These are phyloP conservation scores for Zapus hudsonius DNA, from an alignment of 2,113 vertebrate genomes.

Conservation along the genomic window DNA sequence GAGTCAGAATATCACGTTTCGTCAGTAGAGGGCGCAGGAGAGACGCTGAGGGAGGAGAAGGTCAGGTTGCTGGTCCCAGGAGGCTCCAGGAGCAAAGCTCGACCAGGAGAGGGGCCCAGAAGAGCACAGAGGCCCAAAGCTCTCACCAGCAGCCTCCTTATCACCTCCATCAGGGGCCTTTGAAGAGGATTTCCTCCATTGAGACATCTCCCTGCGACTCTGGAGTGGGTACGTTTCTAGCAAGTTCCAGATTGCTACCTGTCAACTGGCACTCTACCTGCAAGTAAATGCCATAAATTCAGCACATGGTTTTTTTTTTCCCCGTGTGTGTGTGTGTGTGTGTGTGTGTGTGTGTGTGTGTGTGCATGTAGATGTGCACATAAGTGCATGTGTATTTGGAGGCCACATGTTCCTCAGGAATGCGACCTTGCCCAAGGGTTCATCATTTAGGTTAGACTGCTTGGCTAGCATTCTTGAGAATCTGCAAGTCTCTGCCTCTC, in stretches of 20 bases:
- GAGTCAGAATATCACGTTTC: not conserved
- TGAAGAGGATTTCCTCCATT: not conserved
- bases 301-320: too few relatives aligned
- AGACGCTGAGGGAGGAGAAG: not conserved
- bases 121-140: accelerated
- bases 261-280: not conserved
- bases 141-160: accelerated
- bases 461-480: too few relatives aligned
- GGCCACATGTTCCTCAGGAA: too few relatives aligned
- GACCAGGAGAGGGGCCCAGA: not conserved
- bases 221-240: not conserved
- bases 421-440: too few relatives aligned
- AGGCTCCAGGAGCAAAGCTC: accelerated
- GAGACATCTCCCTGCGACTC: not conserved
- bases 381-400: too few relatives aligned
- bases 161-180: not conserved
- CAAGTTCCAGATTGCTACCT: not conserved
- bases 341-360: too few relatives aligned
- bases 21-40: not conserved
- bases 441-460: too few relatives aligned
- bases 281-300: not conserved
- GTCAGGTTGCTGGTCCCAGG: accelerated
- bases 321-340: too few relatives aligned
- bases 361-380: too few relatives aligned
- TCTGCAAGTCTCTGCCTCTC: too few relatives aligned